Percentiles rank a stretch among this genome's conserved stretches.
phyloP scores from a whole-genome alignment of 1,140 invertebrate genomes.

The Akabosia matsudoensis region DNA sequence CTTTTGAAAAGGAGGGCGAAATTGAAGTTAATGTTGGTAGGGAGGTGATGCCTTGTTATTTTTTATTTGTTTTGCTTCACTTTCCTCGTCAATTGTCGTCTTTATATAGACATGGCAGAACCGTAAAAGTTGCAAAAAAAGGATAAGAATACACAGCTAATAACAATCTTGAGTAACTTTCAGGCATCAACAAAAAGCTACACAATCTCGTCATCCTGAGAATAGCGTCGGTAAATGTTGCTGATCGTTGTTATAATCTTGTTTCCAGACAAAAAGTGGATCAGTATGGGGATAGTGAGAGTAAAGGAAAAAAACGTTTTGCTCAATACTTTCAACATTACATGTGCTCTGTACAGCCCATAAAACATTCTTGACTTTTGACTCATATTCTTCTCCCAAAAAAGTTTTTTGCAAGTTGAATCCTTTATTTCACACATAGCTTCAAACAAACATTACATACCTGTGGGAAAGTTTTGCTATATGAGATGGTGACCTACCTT shows the following conservation, averaged over 20 bases:
- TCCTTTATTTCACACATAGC: not conserved
- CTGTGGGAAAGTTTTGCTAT: too few species aligned
- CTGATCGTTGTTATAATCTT: not conserved
- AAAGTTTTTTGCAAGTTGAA: not conserved
- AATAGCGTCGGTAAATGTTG: too few species aligned
- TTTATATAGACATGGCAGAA: not conserved
- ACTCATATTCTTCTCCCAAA: constrained; percentile 7
- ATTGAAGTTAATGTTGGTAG: not conserved
- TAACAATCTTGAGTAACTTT: not conserved
- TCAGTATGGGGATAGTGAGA: not conserved
- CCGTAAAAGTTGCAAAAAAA: not conserved
- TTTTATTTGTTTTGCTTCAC: not conserved
- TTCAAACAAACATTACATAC: not conserved
- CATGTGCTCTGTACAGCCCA: not conserved
- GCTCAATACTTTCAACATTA: constrained; percentile 12
- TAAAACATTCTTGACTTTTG: constrained; percentile 24
- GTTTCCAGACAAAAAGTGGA: not conserved
- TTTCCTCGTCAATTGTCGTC: too few species aligned
- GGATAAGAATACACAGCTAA: not conserved
- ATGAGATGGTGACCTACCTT: constrained; percentile 11
- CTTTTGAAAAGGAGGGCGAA: not conserved
- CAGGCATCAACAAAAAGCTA: not conserved
- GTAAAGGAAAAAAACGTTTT: constrained; percentile 8
- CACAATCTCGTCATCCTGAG: not conserved
- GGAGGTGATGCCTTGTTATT: not conserved